Evolutionary conservation across 2,888 invertebrate genomes (phyloP).

Genomic region (Anticlea derivata): DNA sequence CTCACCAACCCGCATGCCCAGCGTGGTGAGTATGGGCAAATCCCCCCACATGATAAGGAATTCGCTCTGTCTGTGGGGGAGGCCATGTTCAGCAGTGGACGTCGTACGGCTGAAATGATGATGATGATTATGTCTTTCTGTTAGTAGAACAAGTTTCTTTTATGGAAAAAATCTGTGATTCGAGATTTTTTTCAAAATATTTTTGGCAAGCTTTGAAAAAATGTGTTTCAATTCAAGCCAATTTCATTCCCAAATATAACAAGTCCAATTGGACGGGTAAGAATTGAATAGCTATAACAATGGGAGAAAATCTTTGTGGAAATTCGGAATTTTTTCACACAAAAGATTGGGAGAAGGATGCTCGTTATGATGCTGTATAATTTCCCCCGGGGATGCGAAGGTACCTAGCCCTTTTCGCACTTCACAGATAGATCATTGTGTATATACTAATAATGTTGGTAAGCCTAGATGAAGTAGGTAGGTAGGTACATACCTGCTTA

Average conservation of each 20-base stretch:
- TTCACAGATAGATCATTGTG: constrained; percentile 22
- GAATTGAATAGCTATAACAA: constrained; percentile 27
- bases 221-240: not conserved
- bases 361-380: constrained; percentile 52
- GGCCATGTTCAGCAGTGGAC: too few relatives aligned
- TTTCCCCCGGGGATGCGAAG: constrained; percentile 49
- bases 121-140: too few relatives aligned
- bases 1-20: too few relatives aligned
- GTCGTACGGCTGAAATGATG: too few relatives aligned
- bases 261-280: constrained; percentile 8
- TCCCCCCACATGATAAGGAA: too few relatives aligned
- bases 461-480: not conserved
- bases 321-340: constrained; percentile 42
- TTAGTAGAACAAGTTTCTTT: too few relatives aligned
- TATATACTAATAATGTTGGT: constrained; percentile 3
- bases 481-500: not conserved
- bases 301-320: constrained; percentile 26
- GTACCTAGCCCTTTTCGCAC: constrained; percentile 38
- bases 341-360: constrained; percentile 39
- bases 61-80: too few relatives aligned
- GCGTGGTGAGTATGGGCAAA: too few relatives aligned
- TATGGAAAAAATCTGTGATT: too few relatives aligned
- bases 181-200: too few relatives aligned
- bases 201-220: too few relatives aligned
- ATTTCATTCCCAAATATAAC: constrained; percentile 17